Conservation (phyloP, 2,888 invertebrate genomes). For the Uropetala carovei region DNA sequence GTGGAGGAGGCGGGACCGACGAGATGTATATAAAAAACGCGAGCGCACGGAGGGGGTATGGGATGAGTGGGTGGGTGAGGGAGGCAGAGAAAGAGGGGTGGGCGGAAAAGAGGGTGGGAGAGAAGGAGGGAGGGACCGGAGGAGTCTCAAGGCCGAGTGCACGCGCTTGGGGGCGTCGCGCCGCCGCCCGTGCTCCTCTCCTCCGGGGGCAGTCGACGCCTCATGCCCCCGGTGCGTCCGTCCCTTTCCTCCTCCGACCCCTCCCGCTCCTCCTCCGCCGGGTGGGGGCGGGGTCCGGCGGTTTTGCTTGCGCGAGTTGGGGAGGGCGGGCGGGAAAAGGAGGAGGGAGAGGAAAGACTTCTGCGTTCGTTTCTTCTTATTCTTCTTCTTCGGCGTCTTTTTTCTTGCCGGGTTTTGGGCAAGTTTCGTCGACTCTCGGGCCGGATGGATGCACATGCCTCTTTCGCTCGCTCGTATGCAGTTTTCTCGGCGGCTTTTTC, state of each 20-base stretch:
- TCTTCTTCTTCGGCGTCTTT: background rate
- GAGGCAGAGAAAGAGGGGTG: background rate
- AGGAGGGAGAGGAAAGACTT: background rate
- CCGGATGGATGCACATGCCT: background rate
- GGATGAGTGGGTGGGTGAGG: background rate
- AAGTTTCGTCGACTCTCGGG: slow-evolving; percentile 12
- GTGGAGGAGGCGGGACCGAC: background rate
- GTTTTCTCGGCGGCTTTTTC: background rate
- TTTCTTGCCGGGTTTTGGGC: slow-evolving; percentile 23
- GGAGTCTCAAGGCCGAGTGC: slow-evolving; percentile 45
- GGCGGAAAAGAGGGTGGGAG: background rate
- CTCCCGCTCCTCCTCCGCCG: background rate
- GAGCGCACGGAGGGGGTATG: background rate
- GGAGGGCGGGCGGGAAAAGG: background rate
- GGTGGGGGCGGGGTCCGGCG: background rate
- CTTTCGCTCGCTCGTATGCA: background rate
- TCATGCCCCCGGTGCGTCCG: background rate
- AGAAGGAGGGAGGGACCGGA: background rate
- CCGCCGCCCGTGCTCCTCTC: background rate
- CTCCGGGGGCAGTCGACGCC: slow-evolving; percentile 36
- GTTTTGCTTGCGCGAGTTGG: background rate
- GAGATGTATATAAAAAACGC: background rate
- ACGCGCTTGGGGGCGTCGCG: slow-evolving; percentile 38
- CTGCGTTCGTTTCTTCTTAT: background rate
- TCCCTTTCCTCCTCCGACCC: too few species aligned